Evolutionary conservation across 2,888 invertebrate genomes (phyloP), one percentile per base, ranked within the genome.

Genomic region (Colletes collaris): DNA sequence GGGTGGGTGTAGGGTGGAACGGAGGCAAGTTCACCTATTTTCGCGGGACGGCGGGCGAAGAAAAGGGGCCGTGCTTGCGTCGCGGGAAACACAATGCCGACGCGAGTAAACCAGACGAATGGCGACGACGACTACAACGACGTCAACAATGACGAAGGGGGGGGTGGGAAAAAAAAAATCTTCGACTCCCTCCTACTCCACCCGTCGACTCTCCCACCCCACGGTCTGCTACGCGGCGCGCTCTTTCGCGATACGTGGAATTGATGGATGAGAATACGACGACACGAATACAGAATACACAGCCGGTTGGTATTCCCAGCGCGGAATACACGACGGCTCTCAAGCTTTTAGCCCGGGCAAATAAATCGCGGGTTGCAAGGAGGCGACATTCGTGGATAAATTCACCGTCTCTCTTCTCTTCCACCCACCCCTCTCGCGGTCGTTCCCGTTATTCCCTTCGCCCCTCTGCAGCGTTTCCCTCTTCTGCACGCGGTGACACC

Each of bases 281-380:
- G 78, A 74, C 74, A 55, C 80, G 87, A 83, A 87, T 87, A 69
- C 76, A 75, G 80, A 86, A 82, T 86, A 86, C 80, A 84, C 76
- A 76, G 76, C 53, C 72, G 74, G 74, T 77, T 79, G 76, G 76
- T 82, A 86, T 82, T 86, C 76, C 84, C 86, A 86, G 64, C 76
- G 80, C 70, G 84, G 79, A 76, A 83, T 86, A 79, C 78, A 80
- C 76, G 71, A 37, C 84, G 77, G 77, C 81, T 84, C 87, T 84
- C 87, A 85, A 87, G 87, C 87, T 87, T 87, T 87, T 87, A 87
- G 88, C 79, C 62, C 77, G 70, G 86, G 85, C 87, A 87, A 87
- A 87, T 87, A 87, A 86, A 87, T 87, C 88, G 87, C 74, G 76
- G 79, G 73, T 84, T 79, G 82, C 80, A 58, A 82, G 73, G 81